Evolutionary conservation across 2,888 invertebrate species (phyloP), one percentile per base, ranked within the genome.

Genomic region (Dioctria rufipes): DNA sequence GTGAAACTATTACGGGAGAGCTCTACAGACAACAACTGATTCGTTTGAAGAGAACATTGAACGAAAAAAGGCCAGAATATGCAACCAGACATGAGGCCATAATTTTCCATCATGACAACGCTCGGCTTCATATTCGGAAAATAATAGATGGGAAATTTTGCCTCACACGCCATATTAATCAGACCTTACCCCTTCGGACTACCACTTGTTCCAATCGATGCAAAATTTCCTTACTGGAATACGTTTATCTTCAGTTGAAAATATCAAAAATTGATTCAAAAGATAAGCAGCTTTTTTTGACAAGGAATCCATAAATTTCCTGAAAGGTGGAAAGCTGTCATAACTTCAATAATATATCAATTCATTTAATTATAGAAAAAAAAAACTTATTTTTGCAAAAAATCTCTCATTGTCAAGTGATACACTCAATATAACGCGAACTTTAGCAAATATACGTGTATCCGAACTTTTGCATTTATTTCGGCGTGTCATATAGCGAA

Each of bases 251-350:
- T 81, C 81, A 69, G 37, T 43, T n/a, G 58, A 78, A 46, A 78
- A 42, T 42, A 78, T 81, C 46, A 78, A 78, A 81, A 81, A 67
- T 69, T 81, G 80, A 77, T 46, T 54, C 69, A 25, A 81, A 81
- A 51, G 25, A 11, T 42, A 69, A 58, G 42, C 8, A 78, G 60
- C 69, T 58, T 4, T 81, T 54, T 54, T 54, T 54, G 6, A 3
- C 46, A 69, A 39, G 78, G 69, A 5, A 78, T 81, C 49, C 81
- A 60, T 25, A 61, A 46, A 61, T 69, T 81, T 49, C 61, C 81
- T 25, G 25, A 25, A 25, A 25, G 25, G 0, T 25, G 25, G 25
- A 2, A 25, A 25, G 25, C 25, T 25, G 25, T 25, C 25, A 25
- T 25, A 25, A 0, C 25, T 25, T 25, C 25, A 25, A 25, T 25